Evolutionary conservation across 2,797 vertebrate species (phyloP), one percentile per base, ranked within the genome.

Genomic region (Cichlasoma orientale): DNA sequence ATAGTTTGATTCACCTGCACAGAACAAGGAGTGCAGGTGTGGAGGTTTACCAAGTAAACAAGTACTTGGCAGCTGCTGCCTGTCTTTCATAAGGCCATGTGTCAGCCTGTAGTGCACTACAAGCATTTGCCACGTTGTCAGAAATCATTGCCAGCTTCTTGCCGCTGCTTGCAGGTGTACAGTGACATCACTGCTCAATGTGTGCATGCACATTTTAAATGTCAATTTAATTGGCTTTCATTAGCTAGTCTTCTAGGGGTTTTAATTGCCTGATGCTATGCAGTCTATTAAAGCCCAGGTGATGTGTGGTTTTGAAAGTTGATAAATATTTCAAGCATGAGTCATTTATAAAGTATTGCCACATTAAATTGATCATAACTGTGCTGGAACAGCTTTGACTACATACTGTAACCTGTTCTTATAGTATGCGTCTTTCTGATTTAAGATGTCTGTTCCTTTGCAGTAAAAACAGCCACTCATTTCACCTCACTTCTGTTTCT

Each of bases 171-270:
- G 53, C 92, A 88, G 88, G 84, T 88, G 85, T 54, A 33, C 59
- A 1, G 38, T 69, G 83, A 80, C 84, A 50, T 87, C 61, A 38
- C 71, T 55, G 77, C 80, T 83, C 53, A 3, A 61, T 63, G 78
- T 36, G 59, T 58, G 56, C 57, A 3, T 72, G 70, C 50, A 68
- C 80, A 21, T 80, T 86, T 76, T 52, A 88, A 84, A 89, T 88
- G 90, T 91, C 87, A 87, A 70, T 91, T 89, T 88, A 89, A 90
- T 90, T 87, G 80, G 72, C 50, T 44, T 78, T 83, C 33, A 12
- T 81, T 79, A 75, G 47, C 6, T 0, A 36, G 33, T 58, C 57
- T 73, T 80, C 59, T 12, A 50, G 23, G 11, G 54, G 44, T 56
- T 81, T 76, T 69, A 76, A 79, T 59, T 84, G 52, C 5, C 63